Percentiles rank a stretch among this genome's conserved stretches.
Evolutionary conservation across 2,113 vertebrate species (phyloP).

Genomic region (Nerophis lumbriciformis): DNA sequence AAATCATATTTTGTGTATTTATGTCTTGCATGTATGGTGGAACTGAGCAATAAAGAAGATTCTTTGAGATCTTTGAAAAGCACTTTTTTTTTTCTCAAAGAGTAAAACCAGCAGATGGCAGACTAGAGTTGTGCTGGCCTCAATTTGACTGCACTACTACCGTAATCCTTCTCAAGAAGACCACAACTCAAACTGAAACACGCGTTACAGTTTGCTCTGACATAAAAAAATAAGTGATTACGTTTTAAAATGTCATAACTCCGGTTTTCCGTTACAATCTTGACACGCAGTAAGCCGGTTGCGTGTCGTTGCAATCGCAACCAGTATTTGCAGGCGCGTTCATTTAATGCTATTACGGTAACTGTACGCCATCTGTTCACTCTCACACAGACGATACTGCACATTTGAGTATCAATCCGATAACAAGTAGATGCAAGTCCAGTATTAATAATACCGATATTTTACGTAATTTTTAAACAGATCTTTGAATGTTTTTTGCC

Average conservation of each 20-base stretch:
- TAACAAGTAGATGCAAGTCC: too few relatives aligned
- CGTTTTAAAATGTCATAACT: too few relatives aligned
- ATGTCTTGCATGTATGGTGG: too few relatives aligned
- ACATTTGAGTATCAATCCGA: too few relatives aligned
- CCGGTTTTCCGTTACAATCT: too few relatives aligned
- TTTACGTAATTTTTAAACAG: too few relatives aligned
- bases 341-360: background rate
- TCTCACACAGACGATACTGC: too few relatives aligned
- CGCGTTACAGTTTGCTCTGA: background rate
- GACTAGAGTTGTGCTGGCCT: slow-evolving; percentile 4
- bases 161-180: slow-evolving; percentile 16
- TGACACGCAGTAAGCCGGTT: too few relatives aligned
- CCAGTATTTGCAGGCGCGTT: background rate
- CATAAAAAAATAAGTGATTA: background rate
- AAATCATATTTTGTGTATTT: too few relatives aligned
- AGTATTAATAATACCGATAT: too few relatives aligned
- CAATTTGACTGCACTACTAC: background rate
- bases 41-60: too few relatives aligned
- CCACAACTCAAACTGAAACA: background rate
- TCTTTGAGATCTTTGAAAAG: background rate
- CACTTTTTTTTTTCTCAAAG: background rate
- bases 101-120: slow-evolving; percentile 53
- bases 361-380: background rate
- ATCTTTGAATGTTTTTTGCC: too few relatives aligned
- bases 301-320: background rate